Base-by-base conservation (phyloP, 2,113 vertebrate species). In the Boulengeromyrus knoepffleri region DNA sequence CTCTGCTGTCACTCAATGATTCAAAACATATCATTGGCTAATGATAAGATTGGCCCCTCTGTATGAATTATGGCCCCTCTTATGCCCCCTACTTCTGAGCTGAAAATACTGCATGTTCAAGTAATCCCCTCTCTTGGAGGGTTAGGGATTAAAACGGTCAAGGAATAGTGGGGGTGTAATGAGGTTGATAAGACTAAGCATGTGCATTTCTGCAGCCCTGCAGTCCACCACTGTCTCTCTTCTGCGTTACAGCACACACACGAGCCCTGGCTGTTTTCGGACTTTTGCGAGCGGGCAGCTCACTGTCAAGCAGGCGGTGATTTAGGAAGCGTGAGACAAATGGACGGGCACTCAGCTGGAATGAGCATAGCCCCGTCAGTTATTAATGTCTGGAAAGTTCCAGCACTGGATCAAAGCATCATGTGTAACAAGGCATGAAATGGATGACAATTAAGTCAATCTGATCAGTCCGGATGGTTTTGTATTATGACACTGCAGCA, bases 401-500 rank as follows among this genome's bases (percentile, higher is more conserved):
- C 77, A 49, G 56, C 46, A 42, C 47, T 87, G 42, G 70, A 89
- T 88, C 85, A 91, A 88, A 89, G 83, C 86, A 85, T 91, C 52
- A 21, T 90, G 36, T 36, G 86, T 90, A 92, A 91, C 90, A 70
- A 84, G 46, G 46, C 87, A 39, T 89, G 85, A 87, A 85, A 91
- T 45, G 47, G 53, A 92, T 88, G 50, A 89, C 85, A 45, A 31
- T 21, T 91, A 88, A 90, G 74, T 87, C 52, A 89, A 84, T 9
- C 70, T 36, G 24, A 47, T 53, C 88, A 53, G n/a, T n/a, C 49
- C 8, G 21, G 74, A 45, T 84, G 31, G 12, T 24, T 89, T 89
- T 77, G 46, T 74, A 46, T 53, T 84, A 89, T 77, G 50, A 80
- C 24, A 36, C 19, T 36, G 39, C 39, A 42, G 21, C 58, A 46